These are phyloP conservation scores for Micrasema longulum DNA, from an alignment of 1,140 invertebrate species.

Conservation along the genomic window DNA sequence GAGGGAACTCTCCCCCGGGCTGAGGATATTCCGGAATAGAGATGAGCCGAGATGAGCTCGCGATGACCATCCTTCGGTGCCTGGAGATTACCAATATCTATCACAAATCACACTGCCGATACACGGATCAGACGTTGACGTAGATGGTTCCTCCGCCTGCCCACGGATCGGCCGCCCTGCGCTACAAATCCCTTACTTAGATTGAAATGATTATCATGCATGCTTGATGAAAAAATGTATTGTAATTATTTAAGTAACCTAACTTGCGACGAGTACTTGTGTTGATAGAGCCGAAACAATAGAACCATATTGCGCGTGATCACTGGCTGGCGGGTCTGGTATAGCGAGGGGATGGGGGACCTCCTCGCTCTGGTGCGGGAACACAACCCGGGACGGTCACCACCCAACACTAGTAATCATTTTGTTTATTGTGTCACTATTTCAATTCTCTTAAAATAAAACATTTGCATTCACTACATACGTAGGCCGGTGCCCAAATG, in stretches of 20 bases:
- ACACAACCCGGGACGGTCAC: conserved; percentile 12
- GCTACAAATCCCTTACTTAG: conserved; percentile 24
- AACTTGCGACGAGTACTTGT: conserved; percentile 42
- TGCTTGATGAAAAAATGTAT: conserved; percentile 49
- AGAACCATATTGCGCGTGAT: conserved; percentile 50
- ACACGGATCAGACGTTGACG: neutral
- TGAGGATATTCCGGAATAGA: conserved; percentile 14
- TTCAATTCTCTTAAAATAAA: conserved; percentile 14
- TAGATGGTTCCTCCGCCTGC: neutral
- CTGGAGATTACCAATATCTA: neutral
- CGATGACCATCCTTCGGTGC: too few relatives aligned
- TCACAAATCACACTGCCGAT: conserved; percentile 2
- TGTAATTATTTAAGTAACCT: conserved; percentile 38
- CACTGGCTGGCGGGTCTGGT: conserved; percentile 41
- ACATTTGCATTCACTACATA: conserved; percentile 51
- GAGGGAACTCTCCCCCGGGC: neutral
- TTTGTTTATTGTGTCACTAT: conserved; percentile 55
- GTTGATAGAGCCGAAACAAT: conserved; percentile 52
- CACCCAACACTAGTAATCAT: conserved; percentile 53
- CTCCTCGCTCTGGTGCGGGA: conserved; percentile 14
- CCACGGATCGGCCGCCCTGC: neutral
- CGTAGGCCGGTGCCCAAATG: conserved; percentile 43
- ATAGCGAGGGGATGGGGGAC: conserved; percentile 16
- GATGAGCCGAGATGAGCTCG: conserved; percentile 2
- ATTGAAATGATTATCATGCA: conserved; percentile 49